Percentiles rank a stretch among this genome's conserved stretches.
Conservation (phyloP, 2,888 invertebrate species). For the Trichacis sp. region DNA sequence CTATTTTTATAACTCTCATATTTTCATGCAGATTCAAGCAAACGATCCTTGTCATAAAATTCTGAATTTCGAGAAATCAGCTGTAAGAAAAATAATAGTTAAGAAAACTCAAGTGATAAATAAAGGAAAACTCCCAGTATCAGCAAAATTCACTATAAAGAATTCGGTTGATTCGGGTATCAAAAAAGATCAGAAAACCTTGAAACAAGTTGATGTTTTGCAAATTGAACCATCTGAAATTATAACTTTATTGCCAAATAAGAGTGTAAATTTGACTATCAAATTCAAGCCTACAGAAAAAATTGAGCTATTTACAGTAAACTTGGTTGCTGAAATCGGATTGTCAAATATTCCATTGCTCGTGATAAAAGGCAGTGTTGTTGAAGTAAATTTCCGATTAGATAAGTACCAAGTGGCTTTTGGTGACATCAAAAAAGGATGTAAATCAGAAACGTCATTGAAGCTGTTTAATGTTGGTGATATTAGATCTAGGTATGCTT, state of each 20-base stretch:
- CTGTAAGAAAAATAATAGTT: conserved; percentile 70
- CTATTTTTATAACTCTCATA: too few relatives aligned
- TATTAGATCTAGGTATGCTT: conserved; percentile 70
- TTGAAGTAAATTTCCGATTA: conserved; percentile 70
- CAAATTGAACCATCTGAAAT: conserved; percentile 58
- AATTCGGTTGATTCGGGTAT: conserved; percentile 1
- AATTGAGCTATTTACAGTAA: conserved; percentile 60
- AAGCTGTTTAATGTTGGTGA: conserved; percentile 72
- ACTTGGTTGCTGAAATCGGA: conserved; percentile 71
- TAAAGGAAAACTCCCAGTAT: conserved; percentile 71
- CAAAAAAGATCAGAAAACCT: neutral
- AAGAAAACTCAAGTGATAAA: conserved; percentile 74
- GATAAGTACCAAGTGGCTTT: conserved; percentile 71
- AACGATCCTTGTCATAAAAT: conserved; percentile 64
- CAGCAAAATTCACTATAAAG: conserved; percentile 71
- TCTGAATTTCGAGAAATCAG: conserved; percentile 64
- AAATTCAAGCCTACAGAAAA: conserved; percentile 63
- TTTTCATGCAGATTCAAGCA: conserved; percentile 56
- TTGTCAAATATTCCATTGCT: conserved; percentile 71
- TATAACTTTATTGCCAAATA: conserved; percentile 57
- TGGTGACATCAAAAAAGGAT: conserved; percentile 71
- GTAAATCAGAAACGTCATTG: conserved; percentile 66
- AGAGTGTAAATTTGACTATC: conserved; percentile 60
- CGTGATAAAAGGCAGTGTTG: conserved; percentile 71
- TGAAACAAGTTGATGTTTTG: conserved; percentile 47